These are phyloP conservation scores for Heliconius ismenius DNA, from an alignment of 2,888 invertebrate species.

Conservation along the genomic window DNA sequence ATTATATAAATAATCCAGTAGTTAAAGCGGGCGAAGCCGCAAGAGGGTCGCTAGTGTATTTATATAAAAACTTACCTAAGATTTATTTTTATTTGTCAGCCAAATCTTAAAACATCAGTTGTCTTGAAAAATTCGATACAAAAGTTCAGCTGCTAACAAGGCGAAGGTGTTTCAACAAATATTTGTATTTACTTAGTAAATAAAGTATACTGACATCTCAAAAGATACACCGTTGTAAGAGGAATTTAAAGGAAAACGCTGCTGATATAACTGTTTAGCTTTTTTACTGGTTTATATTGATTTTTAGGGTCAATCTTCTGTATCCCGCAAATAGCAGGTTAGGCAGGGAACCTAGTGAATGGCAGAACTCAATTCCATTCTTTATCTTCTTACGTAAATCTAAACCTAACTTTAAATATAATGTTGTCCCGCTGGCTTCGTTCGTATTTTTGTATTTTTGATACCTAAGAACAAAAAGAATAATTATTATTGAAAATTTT, in stretches of 20 bases:
- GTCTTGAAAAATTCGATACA: constrained; percentile 12
- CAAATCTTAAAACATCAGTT: constrained; percentile 14
- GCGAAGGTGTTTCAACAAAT: constrained; percentile 25
- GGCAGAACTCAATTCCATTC: no score
- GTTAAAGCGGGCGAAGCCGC: no score
- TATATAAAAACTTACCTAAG: not conserved
- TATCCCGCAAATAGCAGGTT: not conserved
- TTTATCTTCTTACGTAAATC: no score
- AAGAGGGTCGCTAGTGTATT: no score
- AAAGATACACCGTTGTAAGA: constrained; percentile 3
- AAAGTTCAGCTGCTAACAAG: constrained; percentile 22
- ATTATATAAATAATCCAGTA: no score
- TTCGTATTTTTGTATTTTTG: no score
- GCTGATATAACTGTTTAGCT: no score
- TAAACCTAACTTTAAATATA: no score
- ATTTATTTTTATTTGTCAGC: constrained; percentile 18
- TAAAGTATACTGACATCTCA: constrained; percentile 14
- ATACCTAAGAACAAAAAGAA: no score
- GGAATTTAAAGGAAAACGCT: constrained; percentile 1
- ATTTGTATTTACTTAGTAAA: constrained; percentile 13
- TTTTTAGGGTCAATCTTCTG: not conserved
- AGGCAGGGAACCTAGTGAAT: no score
- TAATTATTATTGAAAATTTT: no score
- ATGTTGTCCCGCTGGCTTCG: no score
- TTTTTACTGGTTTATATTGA: not conserved